Evolutionary conservation across 2,113 vertebrate species (phyloP), one percentile per base, ranked within the genome.

Genomic region (Erpornis zantholeuca): DNA sequence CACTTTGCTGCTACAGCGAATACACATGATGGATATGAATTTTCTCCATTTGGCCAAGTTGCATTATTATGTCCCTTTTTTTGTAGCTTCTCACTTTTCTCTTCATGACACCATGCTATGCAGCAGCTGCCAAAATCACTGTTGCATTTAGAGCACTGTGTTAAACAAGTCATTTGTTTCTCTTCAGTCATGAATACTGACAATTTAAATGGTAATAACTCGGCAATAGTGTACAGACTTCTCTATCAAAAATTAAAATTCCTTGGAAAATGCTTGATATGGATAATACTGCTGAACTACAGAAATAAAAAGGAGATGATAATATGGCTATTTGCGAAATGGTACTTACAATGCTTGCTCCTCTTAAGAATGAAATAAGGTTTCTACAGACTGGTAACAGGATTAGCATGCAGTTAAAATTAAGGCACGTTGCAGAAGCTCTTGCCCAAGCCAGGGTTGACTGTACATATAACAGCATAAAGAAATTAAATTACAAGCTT

Each of bases 401-500:
- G 92, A 98, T 98, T 92, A 98, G 94, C 98, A 98, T 98, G 95
- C 98, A 98, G 97, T 98, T 98, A 91, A 98, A 98, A 94, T 98
- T 98, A 92, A 98, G 97, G 93, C 98, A 98, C 7, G 71, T 94
- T 36, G 98, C 98, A 81, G 98, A 98, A 53, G 98, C 98, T 95
- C 98, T 97, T 27, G 98, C 98, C 98, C 98, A 98, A 65, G 98
- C 97, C 96, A 98, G 86, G 5, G 98, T 83, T 53, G 98, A 98
- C 98, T 98, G 94, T 86, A 68, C 57, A 64, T 69, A 87, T 21
- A 96, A 96, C 45, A 68, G 82, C 24, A 96, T 35, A 95, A 92
- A 94, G 90, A 94, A 94, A 90, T 86, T 75, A 72, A 86, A 85
- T 97, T 96, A 95, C 61, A 92, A 87, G 59, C 82, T 61, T 93